Evolutionary conservation across 2,888 invertebrate genomes (phyloP), one percentile per base, ranked within the genome.

Genomic region (Acronicta aceris): DNA sequence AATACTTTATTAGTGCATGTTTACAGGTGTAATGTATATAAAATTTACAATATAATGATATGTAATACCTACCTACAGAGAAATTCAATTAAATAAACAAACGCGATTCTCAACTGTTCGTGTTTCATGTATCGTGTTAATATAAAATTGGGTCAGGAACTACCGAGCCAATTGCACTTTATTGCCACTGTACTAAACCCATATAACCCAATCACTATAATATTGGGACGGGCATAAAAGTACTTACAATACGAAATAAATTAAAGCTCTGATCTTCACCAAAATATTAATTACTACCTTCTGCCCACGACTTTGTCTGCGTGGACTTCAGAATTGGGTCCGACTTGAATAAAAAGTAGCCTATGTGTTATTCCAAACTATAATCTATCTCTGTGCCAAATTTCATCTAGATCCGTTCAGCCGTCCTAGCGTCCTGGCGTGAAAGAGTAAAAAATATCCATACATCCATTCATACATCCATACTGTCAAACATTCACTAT

Each of bases 141-240:
- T 60, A 66, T 59, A 65, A 74, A 74, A 72, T 66, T 70, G 70
- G 75, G 75, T 75, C 75, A 75, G 51, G 50, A 71, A 62, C 71
- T 53, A 70, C 70, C 55, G 62, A 64, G 58, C 64, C 75, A 75
- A 70, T 73, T 75, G 64, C 70, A 72, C 47, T 61, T 61, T 59
- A 73, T 70, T 73, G 36, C 58, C 36, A 17, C 57, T 41, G 49
- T 56, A 60, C 68, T 64, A 58, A 71, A 65, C 49, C 59, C 49
- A 69, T 17, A 60, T 56, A 68, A 54, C 53, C 43, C 56, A 62
- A 66, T 45, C 57, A 47, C 49, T 60, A 47, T 48, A 65, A 53
- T 54, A 58, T 15, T 27, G 10, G 17, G 45, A 47, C 13, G 30
- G 15, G 36, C 21, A 21, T 50, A 42, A 61, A 54, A 38, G 13